phyloP scores from a whole-genome alignment of 2,888 invertebrate genomes.

The Odontocolon sp. region DNA sequence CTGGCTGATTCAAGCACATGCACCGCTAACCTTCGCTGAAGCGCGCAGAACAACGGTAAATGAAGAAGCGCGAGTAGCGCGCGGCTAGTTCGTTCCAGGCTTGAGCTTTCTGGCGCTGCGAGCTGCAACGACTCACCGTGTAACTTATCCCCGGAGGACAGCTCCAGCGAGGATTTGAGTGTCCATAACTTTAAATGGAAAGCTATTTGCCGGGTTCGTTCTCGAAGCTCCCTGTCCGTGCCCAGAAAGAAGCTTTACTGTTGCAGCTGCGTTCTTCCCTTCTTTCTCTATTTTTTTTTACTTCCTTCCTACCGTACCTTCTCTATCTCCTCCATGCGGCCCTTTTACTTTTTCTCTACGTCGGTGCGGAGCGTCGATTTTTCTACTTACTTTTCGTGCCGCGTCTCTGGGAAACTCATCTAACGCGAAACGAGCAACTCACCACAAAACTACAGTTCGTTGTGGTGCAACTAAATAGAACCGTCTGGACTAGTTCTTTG shows the following conservation, averaged over 20 bases:
- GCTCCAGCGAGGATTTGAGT: conserved; percentile 48
- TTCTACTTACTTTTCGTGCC: conserved; percentile 48
- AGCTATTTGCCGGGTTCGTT: conserved; percentile 52
- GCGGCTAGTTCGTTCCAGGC: conserved; percentile 3
- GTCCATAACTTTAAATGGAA: conserved; percentile 61
- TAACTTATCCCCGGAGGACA: conserved; percentile 51
- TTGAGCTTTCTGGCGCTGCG: not conserved
- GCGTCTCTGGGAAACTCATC: conserved; percentile 55
- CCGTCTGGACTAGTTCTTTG: conserved; percentile 45
- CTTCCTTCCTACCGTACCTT: not conserved
- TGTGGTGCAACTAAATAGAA: conserved; percentile 48
- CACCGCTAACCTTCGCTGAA: conserved; percentile 6
- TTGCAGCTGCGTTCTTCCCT: not conserved
- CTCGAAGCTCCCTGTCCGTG: conserved; percentile 3
- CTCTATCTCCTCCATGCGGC: not conserved
- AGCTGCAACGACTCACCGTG: conserved; percentile 35
- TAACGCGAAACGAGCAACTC: conserved; percentile 51
- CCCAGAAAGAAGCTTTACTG: not conserved
- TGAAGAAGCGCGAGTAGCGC: conserved; percentile 56
- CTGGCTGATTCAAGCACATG: conserved; percentile 29
- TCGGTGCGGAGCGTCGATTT: conserved; percentile 52
- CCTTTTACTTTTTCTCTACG: conserved; percentile 15
- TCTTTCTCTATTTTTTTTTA: not conserved
- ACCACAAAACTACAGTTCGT: conserved; percentile 34
- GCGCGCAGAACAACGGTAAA: conserved; percentile 28